Conservation (phyloP, 2,797 vertebrate genomes). For the Strix occidentalis region DNA sequence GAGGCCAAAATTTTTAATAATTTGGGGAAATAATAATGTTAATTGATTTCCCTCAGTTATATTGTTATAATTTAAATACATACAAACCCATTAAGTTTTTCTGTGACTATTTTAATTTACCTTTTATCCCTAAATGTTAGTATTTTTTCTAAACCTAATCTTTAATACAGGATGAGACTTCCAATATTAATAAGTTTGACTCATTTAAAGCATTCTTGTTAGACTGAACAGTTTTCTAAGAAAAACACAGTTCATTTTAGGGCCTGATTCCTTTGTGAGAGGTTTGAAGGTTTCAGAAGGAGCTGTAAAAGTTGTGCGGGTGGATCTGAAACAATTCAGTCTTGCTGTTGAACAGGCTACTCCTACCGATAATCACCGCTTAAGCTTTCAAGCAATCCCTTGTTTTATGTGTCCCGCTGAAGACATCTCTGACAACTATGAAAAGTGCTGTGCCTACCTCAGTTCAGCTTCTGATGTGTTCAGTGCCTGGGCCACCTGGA, state of each 20-base stretch:
- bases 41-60: not conserved
- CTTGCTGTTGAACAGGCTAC: not conserved
- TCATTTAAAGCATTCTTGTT: not conserved
- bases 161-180: not conserved
- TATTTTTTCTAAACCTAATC: not conserved
- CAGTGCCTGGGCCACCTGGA: not conserved
- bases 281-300: not conserved
- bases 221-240: not conserved
- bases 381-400: not conserved
- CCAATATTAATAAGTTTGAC: not conserved
- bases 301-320: not conserved
- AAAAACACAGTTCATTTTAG: not conserved
- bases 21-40: not conserved
- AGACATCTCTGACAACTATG: not conserved
- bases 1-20: not conserved
- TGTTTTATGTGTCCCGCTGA: not conserved
- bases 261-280: not conserved
- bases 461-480: not conserved
- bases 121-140: not conserved
- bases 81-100: not conserved
- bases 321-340: not conserved
- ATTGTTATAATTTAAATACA: not conserved
- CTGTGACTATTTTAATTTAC: not conserved
- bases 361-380: not conserved
- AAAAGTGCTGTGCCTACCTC: not conserved